Evolutionary conservation across 2,888 invertebrate genomes (phyloP), one percentile per base, ranked within the genome.

Genomic region (Ichneumon xanthorius): DNA sequence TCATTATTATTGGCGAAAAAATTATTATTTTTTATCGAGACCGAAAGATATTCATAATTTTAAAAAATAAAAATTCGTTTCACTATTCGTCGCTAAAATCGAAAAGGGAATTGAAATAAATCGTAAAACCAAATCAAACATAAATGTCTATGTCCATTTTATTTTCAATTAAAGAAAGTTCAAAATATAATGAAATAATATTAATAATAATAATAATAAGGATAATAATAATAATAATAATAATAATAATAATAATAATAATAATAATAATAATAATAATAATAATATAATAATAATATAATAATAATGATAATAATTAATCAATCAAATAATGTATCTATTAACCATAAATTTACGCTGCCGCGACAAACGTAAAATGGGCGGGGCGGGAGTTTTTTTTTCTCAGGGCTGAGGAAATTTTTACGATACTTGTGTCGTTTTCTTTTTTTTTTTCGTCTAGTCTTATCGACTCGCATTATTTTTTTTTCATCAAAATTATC

Each of bases 111-210:
- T 72, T 86, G 89, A 89, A 89, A 87, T 65, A 82, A 87, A 86
- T 83, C 1, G 58, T 22, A 68, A 40, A 71, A 76, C 58, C 37
- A 68, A 86, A 88, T 88, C 79, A 87, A 92, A 93, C 90, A 91
- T 86, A 92, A 93, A 90, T 92, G 90, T 92, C 90, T 91, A 90
- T 91, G 91, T 89, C 45, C 86, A 89, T 90, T 93, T 93, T 93
- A 93, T 93, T 93, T 88, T 92, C 90, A 92, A 92, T 92, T 92
- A 92, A 92, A 92, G 90, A 92, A 92, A 92, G 90, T 92, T 91
- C 45, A 92, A 93, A 93, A 93, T 92, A 92, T 91, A 92, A 91
- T 92, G 90, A 92, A 93, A 92, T 92, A 91, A 93, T 91, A 90
- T 87, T n/a, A n/a, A n/a, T n/a, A n/a, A n/a, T n/a, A n/a, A n/a